Conservation (phyloP, 1,140 invertebrate genomes). For the Triops longicaudatus region DNA sequence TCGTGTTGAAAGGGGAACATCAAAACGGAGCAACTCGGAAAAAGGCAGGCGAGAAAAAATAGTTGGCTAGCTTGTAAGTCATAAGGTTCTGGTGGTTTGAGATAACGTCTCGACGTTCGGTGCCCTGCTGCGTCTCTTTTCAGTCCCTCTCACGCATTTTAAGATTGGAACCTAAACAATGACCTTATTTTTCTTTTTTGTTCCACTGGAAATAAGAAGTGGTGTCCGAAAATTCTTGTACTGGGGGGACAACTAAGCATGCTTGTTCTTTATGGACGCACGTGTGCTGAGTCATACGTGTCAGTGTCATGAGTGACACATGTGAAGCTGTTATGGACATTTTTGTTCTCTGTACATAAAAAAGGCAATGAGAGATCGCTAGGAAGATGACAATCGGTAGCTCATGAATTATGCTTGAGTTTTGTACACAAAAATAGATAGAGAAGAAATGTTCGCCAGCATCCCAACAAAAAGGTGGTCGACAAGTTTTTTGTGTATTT, state of each 20-base stretch:
- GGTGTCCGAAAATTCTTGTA: background rate
- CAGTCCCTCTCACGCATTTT: background rate
- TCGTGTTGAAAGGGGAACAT: constrained; percentile 5
- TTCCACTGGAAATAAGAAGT: background rate
- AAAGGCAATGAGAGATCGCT: background rate
- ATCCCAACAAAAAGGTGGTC: background rate
- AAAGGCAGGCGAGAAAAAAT: background rate
- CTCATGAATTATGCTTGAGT: background rate
- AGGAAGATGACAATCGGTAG: background rate
- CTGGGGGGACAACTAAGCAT: background rate
- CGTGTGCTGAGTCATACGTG: constrained; percentile 8
- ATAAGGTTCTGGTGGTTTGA: constrained; percentile 1
- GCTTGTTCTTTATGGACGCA: background rate
- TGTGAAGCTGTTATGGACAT: background rate
- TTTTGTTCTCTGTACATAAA: background rate
- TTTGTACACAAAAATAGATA: background rate
- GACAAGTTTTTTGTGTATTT: background rate
- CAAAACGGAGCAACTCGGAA: background rate
- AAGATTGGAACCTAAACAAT: constrained; percentile 3
- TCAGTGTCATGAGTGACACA: background rate
- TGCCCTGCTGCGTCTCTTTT: constrained; percentile 1
- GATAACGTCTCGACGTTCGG: background rate
- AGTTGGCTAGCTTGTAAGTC: background rate
- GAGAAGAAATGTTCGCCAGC: background rate
- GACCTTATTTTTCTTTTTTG: background rate